Evolutionary conservation across 1,140 invertebrate species (phyloP).

Genomic region (Halictus rubicundus): DNA sequence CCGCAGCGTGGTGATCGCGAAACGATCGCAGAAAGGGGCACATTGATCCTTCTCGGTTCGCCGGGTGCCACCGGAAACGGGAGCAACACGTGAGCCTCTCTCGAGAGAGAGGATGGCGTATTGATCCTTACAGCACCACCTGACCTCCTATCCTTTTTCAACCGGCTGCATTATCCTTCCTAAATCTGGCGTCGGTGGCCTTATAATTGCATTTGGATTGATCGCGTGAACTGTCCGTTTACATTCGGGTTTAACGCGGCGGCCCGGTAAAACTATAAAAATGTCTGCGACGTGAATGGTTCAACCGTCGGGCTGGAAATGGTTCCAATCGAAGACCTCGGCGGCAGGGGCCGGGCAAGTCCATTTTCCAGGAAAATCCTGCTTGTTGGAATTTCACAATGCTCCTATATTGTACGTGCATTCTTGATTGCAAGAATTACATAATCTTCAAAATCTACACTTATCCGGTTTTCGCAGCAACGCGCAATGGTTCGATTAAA

Average conservation of each 20-base stretch:
- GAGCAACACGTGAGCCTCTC: conserved; percentile 47
- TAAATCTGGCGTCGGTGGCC: conserved; percentile 20
- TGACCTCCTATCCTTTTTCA: conserved; percentile 42
- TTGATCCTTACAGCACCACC: conserved; percentile 47
- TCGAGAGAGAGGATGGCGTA: conserved; percentile 37
- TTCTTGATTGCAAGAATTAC: too few species aligned
- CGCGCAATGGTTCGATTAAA: too few species aligned
- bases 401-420: too few species aligned
- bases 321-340: too few species aligned
- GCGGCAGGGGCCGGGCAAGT: too few species aligned
- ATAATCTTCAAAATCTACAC: too few species aligned
- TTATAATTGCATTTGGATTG: conserved; percentile 30
- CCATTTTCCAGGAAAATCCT: too few species aligned
- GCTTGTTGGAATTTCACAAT: too few species aligned
- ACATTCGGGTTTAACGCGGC: neutral
- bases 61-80: conserved; percentile 44
- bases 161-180: conserved; percentile 32
- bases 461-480: too few species aligned
- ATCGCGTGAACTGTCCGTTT: conserved; percentile 24
- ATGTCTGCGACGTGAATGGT: neutral
- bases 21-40: neutral
- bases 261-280: neutral
- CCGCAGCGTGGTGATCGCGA: neutral
- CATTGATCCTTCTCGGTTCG: conserved; percentile 27
- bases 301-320: too few species aligned